Evolutionary conservation across 2,797 vertebrate genomes (phyloP).

Genomic region (Pitangus sulphuratus): DNA sequence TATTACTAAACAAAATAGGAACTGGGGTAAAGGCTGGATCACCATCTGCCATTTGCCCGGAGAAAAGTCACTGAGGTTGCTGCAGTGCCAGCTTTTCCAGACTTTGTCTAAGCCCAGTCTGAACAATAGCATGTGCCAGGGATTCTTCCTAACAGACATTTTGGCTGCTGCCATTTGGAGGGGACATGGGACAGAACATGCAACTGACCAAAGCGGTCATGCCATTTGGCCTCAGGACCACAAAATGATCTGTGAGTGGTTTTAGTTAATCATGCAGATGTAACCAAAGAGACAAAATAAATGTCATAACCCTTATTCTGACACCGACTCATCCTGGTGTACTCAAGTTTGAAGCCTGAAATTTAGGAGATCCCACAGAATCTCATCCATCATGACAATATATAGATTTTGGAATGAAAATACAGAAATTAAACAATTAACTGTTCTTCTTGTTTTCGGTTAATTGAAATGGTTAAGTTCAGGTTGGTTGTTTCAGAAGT

Average conservation of each 20-base stretch:
- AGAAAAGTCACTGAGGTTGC: not conserved
- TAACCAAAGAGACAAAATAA: not conserved
- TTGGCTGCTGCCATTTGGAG: not conserved
- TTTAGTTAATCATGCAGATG: not conserved
- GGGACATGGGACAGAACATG: not conserved
- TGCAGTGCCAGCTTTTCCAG: not conserved
- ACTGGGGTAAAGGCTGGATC: not conserved
- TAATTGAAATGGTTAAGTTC: not conserved
- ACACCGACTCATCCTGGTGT: not conserved
- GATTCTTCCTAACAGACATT: not conserved
- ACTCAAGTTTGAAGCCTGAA: not conserved
- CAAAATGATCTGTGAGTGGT: not conserved
- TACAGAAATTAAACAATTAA: not conserved
- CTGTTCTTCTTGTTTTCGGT: not conserved
- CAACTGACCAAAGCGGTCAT: not conserved
- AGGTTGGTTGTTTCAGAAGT: not conserved
- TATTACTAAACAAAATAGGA: not conserved
- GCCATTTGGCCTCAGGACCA: not conserved
- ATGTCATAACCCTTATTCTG: not conserved
- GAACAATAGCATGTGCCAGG: not conserved
- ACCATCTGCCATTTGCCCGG: accelerated
- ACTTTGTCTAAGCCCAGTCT: not conserved
- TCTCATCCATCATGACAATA: not conserved
- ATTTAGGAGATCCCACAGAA: not conserved
- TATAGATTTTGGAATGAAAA: not conserved